Conservation (phyloP, 2,113 vertebrate genomes). For the Trogon melanurus region DNA sequence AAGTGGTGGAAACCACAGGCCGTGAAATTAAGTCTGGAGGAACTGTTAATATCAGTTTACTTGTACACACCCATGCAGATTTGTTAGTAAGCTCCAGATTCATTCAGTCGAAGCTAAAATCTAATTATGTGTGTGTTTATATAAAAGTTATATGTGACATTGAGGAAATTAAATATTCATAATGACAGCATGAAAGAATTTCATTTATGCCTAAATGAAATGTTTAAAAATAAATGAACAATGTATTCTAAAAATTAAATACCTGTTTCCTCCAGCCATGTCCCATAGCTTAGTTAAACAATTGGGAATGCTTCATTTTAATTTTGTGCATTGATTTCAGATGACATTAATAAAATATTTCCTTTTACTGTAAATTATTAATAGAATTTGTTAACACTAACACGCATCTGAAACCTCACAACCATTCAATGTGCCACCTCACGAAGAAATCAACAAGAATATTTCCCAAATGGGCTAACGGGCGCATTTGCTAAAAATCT, state of each 20-base stretch:
- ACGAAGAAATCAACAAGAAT: conserved; percentile 37
- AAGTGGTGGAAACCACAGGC: not conserved
- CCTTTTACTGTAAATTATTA: conserved; percentile 56
- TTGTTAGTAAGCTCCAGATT: conserved; percentile 23
- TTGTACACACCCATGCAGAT: not conserved
- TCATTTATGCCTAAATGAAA: conserved; percentile 56
- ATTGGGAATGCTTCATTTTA: conserved; percentile 47
- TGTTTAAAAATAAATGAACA: conserved; percentile 64
- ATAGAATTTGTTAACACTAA: conserved; percentile 53
- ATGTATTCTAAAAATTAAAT: conserved; percentile 63
- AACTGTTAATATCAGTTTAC: not conserved
- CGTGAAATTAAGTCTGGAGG: not conserved
- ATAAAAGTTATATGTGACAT: conserved; percentile 66
- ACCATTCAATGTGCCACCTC: not conserved
- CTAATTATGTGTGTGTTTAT: conserved; percentile 35
- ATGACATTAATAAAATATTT: conserved; percentile 67
- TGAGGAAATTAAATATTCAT: conserved; percentile 64
- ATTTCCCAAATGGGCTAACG: conserved; percentile 4
- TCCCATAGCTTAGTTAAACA: conserved; percentile 37
- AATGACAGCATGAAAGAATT: conserved; percentile 19
- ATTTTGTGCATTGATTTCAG: conserved; percentile 62
- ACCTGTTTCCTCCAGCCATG: conserved; percentile 29
- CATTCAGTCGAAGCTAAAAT: conserved; percentile 29
- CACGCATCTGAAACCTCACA: conserved; percentile 21
- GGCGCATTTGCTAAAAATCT: not conserved